A percentile compares a stretch with the other conserved stretches of the same genome.
Evolutionary conservation across 2,888 invertebrate species (phyloP).

Genomic region (Patella depressa): DNA sequence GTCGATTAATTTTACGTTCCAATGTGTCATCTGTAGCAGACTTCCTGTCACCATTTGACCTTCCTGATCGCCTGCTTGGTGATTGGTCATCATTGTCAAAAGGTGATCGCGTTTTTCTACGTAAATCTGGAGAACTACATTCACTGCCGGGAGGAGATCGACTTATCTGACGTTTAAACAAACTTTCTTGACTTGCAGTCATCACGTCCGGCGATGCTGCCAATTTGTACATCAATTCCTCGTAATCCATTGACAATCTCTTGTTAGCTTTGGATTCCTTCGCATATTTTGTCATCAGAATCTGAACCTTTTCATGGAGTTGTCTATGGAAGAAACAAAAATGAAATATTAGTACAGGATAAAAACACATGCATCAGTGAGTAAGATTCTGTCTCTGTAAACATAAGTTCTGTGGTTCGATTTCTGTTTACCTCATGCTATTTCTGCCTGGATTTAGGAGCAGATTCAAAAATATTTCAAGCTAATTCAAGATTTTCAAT

Average conservation of each 20-base stretch:
- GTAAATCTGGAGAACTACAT: constrained; percentile 41
- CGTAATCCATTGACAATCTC: constrained; percentile 85
- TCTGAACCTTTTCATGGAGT: constrained; percentile 80
- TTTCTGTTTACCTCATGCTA: no score
- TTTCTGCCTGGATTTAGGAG: no score
- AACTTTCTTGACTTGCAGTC: constrained; percentile 50
- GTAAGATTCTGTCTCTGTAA: no score
- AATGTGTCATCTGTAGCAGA: constrained; percentile 35
- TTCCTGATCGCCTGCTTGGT: constrained; percentile 45
- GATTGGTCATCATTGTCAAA: constrained; percentile 27
- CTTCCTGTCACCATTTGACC: constrained; percentile 37
- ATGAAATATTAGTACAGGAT: no score
- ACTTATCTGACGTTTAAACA: constrained; percentile 50
- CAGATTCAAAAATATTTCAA: no score
- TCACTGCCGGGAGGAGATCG: constrained; percentile 49
- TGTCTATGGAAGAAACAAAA: constrained; percentile 72
- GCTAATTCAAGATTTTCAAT: no score
- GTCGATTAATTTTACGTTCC: constrained; percentile 53
- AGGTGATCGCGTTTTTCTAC: constrained; percentile 45
- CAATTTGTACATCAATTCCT: constrained; percentile 89
- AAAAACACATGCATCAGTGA: no score
- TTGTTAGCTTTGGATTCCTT: constrained; percentile 85
- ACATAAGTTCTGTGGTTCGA: no score
- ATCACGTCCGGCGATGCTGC: constrained; percentile 50
- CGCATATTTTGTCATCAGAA: constrained; percentile 77